Conservation (phyloP, 2,113 vertebrate species). For the Myotis yumanensis region DNA sequence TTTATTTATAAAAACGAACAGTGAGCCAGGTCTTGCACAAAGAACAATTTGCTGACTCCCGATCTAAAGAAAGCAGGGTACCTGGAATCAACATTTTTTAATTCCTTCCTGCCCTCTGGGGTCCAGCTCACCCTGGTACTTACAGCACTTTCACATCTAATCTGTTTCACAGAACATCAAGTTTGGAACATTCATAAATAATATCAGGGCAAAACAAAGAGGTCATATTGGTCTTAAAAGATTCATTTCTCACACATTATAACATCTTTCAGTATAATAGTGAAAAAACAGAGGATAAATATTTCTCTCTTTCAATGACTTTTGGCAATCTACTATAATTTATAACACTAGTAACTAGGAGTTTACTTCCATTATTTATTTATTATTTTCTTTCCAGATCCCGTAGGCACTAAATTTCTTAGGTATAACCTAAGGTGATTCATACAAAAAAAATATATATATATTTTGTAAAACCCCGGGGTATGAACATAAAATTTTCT, state of each 20-base stretch:
- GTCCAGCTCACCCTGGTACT: not conserved
- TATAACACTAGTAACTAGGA: slow-evolving; percentile 63
- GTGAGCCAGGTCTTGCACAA: not conserved
- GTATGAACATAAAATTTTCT: slow-evolving; percentile 55
- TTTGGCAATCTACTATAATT: slow-evolving; percentile 68
- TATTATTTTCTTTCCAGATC: slow-evolving; percentile 55
- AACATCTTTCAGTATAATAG: slow-evolving; percentile 66
- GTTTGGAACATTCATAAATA: slow-evolving; percentile 20
- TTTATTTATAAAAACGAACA: slow-evolving; percentile 1
- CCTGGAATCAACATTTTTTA: not conserved
- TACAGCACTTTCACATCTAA: slow-evolving; percentile 16
- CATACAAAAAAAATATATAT: slow-evolving; percentile 22
- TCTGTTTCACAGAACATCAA: slow-evolving; percentile 47
- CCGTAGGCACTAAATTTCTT: slow-evolving; percentile 44
- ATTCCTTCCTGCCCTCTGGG: not conserved
- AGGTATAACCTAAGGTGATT: slow-evolving; percentile 39
- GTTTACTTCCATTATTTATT: slow-evolving; percentile 52
- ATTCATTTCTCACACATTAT: slow-evolving; percentile 49
- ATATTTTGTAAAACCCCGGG: not conserved
- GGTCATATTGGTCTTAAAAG: slow-evolving; percentile 45
- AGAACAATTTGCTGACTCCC: not conserved
- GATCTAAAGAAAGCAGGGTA: not conserved
- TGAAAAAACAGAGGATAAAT: slow-evolving; percentile 57
- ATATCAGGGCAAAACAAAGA: slow-evolving; percentile 17
- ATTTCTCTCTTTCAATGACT: slow-evolving; percentile 48